phyloP scores from a whole-genome alignment of 2,797 vertebrate genomes.

The Epinephelus malabaricus region DNA sequence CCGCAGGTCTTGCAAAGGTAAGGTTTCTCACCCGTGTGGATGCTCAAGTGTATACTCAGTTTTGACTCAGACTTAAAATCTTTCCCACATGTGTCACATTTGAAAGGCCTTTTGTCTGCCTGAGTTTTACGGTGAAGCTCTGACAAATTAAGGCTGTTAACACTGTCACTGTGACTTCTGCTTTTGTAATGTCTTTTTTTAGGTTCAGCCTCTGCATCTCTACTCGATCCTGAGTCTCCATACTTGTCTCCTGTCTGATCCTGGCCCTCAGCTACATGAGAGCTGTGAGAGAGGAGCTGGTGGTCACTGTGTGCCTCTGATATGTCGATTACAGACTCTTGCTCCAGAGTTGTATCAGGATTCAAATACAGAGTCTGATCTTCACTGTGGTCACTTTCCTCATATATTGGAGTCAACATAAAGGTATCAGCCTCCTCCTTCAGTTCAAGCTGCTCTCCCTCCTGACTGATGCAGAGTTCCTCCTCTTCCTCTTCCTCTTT shows the following conservation, averaged over 20 bases:
- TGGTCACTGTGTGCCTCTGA: not conserved
- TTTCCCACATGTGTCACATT: not conserved
- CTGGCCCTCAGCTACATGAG: not conserved
- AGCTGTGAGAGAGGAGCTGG: not conserved
- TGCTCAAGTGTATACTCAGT: no score
- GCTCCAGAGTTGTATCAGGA: no score
- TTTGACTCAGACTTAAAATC: no score
- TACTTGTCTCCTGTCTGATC: not conserved
- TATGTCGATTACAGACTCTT: no score
- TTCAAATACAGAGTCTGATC: not conserved
- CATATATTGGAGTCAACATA: not conserved
- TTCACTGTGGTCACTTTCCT: constrained; percentile 13
- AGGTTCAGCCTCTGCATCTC: not conserved
- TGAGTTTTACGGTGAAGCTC: no score
- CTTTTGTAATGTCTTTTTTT: not conserved
- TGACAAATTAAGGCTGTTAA: not conserved
- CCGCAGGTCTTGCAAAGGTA: no score
- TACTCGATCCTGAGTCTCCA: not conserved
- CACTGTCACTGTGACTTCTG: not conserved
- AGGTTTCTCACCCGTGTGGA: no score
- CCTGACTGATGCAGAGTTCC: constrained; percentile 14
- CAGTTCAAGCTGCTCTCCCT: not conserved
- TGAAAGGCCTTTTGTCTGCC: not conserved
- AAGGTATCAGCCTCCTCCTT: constrained; percentile 15
- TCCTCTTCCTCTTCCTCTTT: constrained; percentile 46